phyloP scores from a whole-genome alignment of 2,797 vertebrate species.

The Chelon labrosus region DNA sequence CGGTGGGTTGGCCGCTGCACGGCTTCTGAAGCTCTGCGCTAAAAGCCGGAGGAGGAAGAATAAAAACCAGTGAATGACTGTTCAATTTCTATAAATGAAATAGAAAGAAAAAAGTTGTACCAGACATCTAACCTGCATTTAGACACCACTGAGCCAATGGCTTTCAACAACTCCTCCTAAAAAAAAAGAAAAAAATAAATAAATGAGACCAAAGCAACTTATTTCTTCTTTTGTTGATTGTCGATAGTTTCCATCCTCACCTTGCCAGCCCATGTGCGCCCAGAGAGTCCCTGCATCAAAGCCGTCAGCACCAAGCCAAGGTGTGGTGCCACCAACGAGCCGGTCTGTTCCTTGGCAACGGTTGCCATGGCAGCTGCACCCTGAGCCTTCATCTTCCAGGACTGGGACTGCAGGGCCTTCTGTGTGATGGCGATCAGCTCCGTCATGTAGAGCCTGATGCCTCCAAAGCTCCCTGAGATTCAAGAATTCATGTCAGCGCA shows the following conservation, averaged over 20 bases:
- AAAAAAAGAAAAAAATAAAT: conserved; percentile 7
- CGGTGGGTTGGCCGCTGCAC: conserved; percentile 87
- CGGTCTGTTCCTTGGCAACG: conserved; percentile 93
- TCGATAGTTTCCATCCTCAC: conserved; percentile 65
- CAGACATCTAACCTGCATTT: conserved; percentile 88
- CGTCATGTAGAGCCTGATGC: conserved; percentile 95
- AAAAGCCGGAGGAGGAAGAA: conserved; percentile 23
- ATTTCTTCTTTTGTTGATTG: not conserved
- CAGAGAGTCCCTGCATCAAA: conserved; percentile 92
- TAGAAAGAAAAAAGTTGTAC: not conserved
- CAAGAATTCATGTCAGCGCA: not conserved
- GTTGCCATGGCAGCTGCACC: conserved; percentile 96
- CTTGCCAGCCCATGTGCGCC: conserved; percentile 98
- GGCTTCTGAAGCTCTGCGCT: conserved; percentile 91
- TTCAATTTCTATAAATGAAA: not conserved
- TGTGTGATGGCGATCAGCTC: conserved; percentile 95
- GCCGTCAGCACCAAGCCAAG: conserved; percentile 93
- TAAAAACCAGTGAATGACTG: not conserved
- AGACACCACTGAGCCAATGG: conserved; percentile 91
- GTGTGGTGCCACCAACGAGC: conserved; percentile 92
- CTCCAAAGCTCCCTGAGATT: conserved; percentile 92
- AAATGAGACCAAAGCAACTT: not conserved
- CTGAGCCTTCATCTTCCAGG: conserved; percentile 99
- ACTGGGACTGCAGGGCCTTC: conserved; percentile 96
- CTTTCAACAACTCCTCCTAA: conserved; percentile 97